These are phyloP conservation scores for Petrophora chlorosata DNA, from an alignment of 2,888 invertebrate genomes.

Conservation along the genomic window DNA sequence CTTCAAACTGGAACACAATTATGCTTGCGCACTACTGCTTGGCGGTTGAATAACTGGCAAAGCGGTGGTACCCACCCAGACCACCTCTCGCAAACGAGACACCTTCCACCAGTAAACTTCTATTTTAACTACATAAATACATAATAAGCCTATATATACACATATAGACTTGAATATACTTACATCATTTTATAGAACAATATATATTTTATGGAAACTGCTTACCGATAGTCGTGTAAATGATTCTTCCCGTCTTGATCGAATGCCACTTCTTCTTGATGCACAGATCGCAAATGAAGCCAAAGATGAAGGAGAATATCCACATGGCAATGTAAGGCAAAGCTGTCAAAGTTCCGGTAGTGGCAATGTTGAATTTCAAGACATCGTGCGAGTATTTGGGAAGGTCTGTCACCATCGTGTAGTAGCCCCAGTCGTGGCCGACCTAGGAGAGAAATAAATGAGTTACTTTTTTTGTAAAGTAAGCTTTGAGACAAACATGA, in stretches of 20 bases:
- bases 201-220: too few relatives aligned
- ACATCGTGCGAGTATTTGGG: slow-evolving; percentile 88
- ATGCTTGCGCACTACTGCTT: too few relatives aligned
- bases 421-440: slow-evolving; percentile 87
- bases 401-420: slow-evolving; percentile 88
- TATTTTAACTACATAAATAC: too few relatives aligned
- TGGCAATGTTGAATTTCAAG: slow-evolving; percentile 84
- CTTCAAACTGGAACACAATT: too few relatives aligned
- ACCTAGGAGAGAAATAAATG: slow-evolving; percentile 51
- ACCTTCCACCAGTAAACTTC: too few relatives aligned
- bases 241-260: slow-evolving; percentile 84
- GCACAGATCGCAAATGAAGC: slow-evolving; percentile 87
- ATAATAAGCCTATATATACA: too few relatives aligned
- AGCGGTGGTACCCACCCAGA: too few relatives aligned
- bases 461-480: not conserved
- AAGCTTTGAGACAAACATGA: too few relatives aligned
- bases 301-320: slow-evolving; percentile 85
- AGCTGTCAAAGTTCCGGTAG: slow-evolving; percentile 85
- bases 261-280: slow-evolving; percentile 85
- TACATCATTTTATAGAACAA: too few relatives aligned
- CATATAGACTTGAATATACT: too few relatives aligned
- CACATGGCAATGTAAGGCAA: slow-evolving; percentile 88
- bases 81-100: too few relatives aligned
- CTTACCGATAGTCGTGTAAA: slow-evolving; percentile 87
- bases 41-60: too few relatives aligned